Base-by-base conservation (phyloP, 2,797 vertebrate genomes). In the Lagorchestes hirsutus region DNA sequence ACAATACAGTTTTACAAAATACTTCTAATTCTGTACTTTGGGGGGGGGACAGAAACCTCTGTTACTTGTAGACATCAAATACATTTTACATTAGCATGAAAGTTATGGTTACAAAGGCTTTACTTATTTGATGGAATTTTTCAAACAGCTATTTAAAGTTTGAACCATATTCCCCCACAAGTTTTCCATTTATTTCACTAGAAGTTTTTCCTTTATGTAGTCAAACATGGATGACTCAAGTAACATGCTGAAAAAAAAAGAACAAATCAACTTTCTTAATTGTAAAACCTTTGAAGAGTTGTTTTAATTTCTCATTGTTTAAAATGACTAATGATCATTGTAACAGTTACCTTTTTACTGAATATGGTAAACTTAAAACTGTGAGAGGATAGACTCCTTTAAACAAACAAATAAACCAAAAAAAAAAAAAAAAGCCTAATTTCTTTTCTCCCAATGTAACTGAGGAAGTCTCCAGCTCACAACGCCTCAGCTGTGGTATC, bases 401-500 rank as follows among this genome's bases (percentile, higher is more conserved):
- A 98, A 97, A 97, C 98, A 98, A 55, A 94, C 92, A 97, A 95
- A 93, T 94, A 54, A 5, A n/a, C 93, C 96, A 94, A 55, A 5
- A 82, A 52, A 52, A 52, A 52, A 4, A 55, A 10, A 74, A 1
- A 11, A 52, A 50, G n/a, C 97, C 94, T 54, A 97, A 92, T 96
- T 95, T 96, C 95, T 98, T 93, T 96, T 96, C 97, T 98, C 93
- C 90, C 96, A 93, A 93, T 0, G 5, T 93, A 90, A 96, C 93
- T 67, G 95, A 96, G 97, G 97, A 97, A 97, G 97, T 96, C 34
- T 97, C 95, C 96, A 97, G 96, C 98, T 99, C 98, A 99, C 98
- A 99, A 99, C 0, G 99, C 99, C 98, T 99, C 99, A 3, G 99
- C 99, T 96, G 99, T 99, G 1, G 99, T 99, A 98, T 99, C 99